Base-by-base conservation (phyloP, 2,888 invertebrate species). In the Glyphotaelius pellucidus region DNA sequence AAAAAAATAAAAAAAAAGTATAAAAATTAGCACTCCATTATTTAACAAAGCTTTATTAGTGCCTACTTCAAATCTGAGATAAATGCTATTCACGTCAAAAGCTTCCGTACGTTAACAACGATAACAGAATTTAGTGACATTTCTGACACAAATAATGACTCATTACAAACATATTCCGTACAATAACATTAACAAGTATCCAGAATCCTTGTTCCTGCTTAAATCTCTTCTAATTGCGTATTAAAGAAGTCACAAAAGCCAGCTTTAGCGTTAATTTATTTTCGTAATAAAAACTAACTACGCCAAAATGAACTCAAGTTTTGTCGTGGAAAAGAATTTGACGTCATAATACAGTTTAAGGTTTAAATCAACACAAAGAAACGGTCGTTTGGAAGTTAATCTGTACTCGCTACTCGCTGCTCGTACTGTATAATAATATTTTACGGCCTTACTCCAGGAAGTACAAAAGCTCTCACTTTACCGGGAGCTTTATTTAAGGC, bases 361-460 rank as follows among this genome's bases (percentile, higher is more conserved):
- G 67, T 67, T n/a, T 67, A 67, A 67, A 67, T 67, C 67, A 67
- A 67, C 67, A 67, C 67, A 67, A 67, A 67, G 67, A 67, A 67
- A 67, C 67, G 67, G 25, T 67, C 67, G 67, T 67, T 25, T 67
- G 67, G 9, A 67, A 67, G 67, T n/a, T 67, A 67, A 67, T 67
- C 19, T 25, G 9, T 67, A 25, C 67, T 67, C 47, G 47, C 25
- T 67, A 67, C 67, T 67, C 42, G 42, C 19, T 67, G 9, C 67
- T 67, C 67, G 67, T n/a, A 67, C 67, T 67, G 67, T 67, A 67
- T 67, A 67, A 67, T 67, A 67, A 67, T 67, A 67, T 67, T 67
- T 67, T 67, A 67, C 67, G 67, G 25, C 67, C 25, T 67, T 67
- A 67, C 67, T 67, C 67, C 67, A 67, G 67, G 67, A 67, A 67